Percentiles rank a stretch among this genome's conserved stretches.
These are phyloP conservation scores for Drosophila leonis DNA, from an alignment of 2,888 invertebrate genomes.

Conservation along the genomic window DNA sequence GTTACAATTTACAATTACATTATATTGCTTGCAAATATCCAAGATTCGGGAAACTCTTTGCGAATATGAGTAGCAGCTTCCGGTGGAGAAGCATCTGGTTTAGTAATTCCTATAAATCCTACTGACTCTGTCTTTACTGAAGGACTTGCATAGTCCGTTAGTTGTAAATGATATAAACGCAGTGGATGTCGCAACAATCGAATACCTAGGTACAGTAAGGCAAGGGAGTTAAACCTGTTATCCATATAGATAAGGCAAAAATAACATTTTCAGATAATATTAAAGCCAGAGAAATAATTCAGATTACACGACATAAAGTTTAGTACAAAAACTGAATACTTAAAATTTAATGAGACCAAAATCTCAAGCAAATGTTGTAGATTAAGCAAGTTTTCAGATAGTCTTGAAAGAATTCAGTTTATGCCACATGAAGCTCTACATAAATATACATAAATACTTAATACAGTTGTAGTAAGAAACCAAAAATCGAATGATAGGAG, in stretches of 20 bases:
- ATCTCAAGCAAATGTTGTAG: neutral
- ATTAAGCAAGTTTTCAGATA: neutral
- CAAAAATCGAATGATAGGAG: neutral
- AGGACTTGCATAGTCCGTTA: neutral
- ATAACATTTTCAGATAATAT: neutral
- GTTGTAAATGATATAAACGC: neutral
- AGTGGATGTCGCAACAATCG: slow-evolving; percentile 4
- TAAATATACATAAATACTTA: neutral
- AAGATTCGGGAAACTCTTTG: slow-evolving; percentile 86
- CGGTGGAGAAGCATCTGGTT: neutral
- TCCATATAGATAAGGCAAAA: neutral
- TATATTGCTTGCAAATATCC: slow-evolving; percentile 87
- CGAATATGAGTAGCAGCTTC: slow-evolving; percentile 3
- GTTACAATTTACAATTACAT: slow-evolving; percentile 30
- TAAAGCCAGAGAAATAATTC: neutral
- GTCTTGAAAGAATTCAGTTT: neutral
- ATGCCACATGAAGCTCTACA: neutral
- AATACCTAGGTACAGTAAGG: neutral
- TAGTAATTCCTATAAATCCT: neutral
- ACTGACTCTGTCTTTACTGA: neutral
- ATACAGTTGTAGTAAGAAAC: neutral
- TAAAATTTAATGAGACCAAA: neutral
- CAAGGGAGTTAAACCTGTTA: too few relatives aligned
- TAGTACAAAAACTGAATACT: neutral
- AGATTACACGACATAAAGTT: neutral